Evolutionary conservation across 2,888 invertebrate species (phyloP).

Genomic region (Germaria angustata): DNA sequence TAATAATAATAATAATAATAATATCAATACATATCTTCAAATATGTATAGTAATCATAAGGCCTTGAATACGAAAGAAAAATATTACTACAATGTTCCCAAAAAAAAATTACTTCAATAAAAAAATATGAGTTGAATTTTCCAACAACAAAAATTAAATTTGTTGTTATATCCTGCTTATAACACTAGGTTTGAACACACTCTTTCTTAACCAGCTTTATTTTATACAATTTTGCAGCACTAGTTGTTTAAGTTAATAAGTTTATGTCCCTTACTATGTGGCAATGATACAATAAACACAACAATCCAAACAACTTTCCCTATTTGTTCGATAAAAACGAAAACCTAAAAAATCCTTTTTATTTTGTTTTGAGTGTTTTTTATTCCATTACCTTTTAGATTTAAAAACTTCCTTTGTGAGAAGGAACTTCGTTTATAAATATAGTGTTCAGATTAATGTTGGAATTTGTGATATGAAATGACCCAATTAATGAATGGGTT

Average conservation of each 20-base stretch:
- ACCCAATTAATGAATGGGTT: conserved; percentile 42
- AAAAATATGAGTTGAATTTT: too few relatives aligned
- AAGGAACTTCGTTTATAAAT: background rate
- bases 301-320: conserved; percentile 5
- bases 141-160: too few relatives aligned
- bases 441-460: background rate
- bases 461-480: conserved; percentile 37
- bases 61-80: too few relatives aligned
- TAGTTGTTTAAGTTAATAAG: background rate
- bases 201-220: background rate
- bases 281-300: background rate
- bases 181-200: background rate
- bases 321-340: background rate
- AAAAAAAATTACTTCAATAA: too few relatives aligned
- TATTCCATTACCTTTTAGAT: background rate
- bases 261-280: conserved; percentile 19
- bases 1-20: too few relatives aligned
- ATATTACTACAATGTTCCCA: too few relatives aligned
- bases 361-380: background rate
- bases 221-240: background rate
- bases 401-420: background rate
- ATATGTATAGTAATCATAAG: too few relatives aligned
- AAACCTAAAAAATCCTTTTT: background rate
- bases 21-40: too few relatives aligned
- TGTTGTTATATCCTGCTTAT: too few relatives aligned